Percentiles rank a stretch among this genome's conserved stretches.
These are phyloP conservation scores for Scortum barcoo DNA, from an alignment of 2,113 vertebrate species.

Conservation along the genomic window DNA sequence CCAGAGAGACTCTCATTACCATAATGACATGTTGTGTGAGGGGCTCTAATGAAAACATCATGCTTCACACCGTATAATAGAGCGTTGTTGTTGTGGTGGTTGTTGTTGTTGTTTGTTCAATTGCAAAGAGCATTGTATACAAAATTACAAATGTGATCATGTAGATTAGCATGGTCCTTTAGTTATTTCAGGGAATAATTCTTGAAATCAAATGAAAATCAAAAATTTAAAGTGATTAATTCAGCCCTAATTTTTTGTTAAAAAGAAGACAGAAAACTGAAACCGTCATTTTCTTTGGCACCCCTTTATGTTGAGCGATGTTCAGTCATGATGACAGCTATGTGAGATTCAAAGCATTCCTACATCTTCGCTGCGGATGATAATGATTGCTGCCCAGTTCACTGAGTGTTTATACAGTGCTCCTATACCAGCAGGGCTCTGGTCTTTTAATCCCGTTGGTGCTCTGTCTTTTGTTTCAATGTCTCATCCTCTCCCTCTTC, in stretches of 20 bases:
- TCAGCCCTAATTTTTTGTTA: background rate
- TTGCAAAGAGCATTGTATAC: background rate
- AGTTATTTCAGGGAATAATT: background rate
- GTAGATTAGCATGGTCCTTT: background rate
- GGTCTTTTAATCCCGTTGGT: conserved; percentile 3
- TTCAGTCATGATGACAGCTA: conserved; percentile 9
- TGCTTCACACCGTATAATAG: conserved; percentile 3
- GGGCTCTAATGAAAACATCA: conserved; percentile 43
- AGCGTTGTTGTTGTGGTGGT: background rate
- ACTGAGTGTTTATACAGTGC: conserved; percentile 6
- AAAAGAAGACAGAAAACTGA: conserved; percentile 25
- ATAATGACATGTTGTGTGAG: conserved; percentile 18
- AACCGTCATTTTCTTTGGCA: background rate
- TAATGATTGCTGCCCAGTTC: conserved; percentile 3
- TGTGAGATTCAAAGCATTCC: conserved; percentile 21
- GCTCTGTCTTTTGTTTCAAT: conserved; percentile 25
- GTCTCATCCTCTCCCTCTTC: conserved; percentile 7
- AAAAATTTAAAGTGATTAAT: background rate
- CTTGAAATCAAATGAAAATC: conserved; percentile 17
- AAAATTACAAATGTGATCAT: background rate
- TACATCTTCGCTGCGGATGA: conserved; percentile 12
- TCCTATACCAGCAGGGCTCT: background rate
- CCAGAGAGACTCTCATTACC: conserved; percentile 43
- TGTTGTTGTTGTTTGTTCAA: background rate
- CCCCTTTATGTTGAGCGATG: background rate